Conservation (phyloP, 2,113 vertebrate species). For the Saccopteryx leptura region DNA sequence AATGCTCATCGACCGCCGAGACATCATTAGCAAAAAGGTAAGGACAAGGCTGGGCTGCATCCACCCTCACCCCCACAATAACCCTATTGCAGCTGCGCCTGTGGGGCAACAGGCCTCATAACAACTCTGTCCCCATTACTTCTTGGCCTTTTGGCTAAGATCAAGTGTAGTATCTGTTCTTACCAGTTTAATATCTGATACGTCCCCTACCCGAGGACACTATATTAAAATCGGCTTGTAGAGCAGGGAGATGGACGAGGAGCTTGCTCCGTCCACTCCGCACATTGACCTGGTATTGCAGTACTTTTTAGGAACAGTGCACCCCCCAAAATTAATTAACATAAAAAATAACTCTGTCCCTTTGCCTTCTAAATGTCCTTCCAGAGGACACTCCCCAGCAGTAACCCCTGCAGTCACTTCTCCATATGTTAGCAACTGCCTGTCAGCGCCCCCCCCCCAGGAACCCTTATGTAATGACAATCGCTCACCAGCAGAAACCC, state of each 20-base stretch:
- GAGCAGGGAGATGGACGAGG: no score
- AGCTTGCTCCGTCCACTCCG: no score
- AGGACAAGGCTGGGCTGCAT: neutral
- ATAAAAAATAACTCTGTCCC: no score
- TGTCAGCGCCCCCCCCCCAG: neutral
- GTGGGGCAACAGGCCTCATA: neutral
- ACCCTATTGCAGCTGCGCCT: neutral
- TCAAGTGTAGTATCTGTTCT: no score
- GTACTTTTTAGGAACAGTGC: no score
- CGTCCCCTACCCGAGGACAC: no score
- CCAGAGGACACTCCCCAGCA: neutral
- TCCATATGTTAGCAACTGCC: neutral
- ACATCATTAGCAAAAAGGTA: conserved; percentile 41
- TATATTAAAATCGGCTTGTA: no score
- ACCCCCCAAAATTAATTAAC: no score
- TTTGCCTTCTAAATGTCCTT: neutral
- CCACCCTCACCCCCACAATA: neutral
- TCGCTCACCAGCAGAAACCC: neutral
- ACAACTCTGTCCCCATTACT: neutral
- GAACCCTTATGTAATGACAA: neutral
- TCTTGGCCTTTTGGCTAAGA: no score
- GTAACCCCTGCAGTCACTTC: neutral
- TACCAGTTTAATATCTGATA: no score
- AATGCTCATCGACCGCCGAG: conserved; percentile 64
- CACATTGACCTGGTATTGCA: no score